Conservation (phyloP, 2,888 invertebrate species). For the Caenorhabditis virilis region DNA sequence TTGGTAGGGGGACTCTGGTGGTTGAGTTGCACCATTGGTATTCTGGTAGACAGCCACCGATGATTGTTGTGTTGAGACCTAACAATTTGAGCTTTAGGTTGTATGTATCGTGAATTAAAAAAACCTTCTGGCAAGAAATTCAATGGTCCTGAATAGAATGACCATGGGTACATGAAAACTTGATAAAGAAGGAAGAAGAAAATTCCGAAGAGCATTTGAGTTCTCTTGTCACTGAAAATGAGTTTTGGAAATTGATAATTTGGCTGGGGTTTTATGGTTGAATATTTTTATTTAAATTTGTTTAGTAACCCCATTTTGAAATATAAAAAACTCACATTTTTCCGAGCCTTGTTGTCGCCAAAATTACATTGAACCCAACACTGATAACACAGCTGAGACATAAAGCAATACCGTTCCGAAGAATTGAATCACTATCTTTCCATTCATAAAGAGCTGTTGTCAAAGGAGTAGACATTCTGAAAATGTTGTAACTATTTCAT, state of each 20-base stretch:
- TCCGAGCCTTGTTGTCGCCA: constrained; percentile 43
- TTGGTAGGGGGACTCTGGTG: constrained; percentile 19
- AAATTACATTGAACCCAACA: constrained; percentile 31
- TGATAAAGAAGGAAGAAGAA: constrained; percentile 26
- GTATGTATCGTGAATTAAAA: background rate
- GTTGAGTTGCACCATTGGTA: constrained; percentile 33
- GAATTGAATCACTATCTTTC: constrained; percentile 44
- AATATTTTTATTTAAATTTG: too few relatives aligned
- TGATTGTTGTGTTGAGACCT: constrained; percentile 15
- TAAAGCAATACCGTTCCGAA: constrained; percentile 46
- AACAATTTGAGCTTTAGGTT: background rate
- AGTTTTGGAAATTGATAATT: background rate
- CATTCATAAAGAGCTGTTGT: constrained; percentile 45
- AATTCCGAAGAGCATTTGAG: constrained; percentile 45
- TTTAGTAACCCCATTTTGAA: too few relatives aligned
- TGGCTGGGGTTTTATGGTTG: background rate
- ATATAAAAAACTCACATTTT: constrained; percentile 23
- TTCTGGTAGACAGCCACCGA: constrained; percentile 24
- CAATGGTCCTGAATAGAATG: constrained; percentile 40
- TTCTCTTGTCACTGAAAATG: constrained; percentile 29
- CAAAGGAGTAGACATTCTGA: constrained; percentile 44
- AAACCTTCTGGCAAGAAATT: constrained; percentile 29
- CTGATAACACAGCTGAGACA: constrained; percentile 37
- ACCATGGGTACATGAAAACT: constrained; percentile 28
- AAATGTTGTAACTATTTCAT: background rate